These are phyloP conservation scores for Selenia dentaria DNA, from an alignment of 2,888 invertebrate species.

Conservation along the genomic window DNA sequence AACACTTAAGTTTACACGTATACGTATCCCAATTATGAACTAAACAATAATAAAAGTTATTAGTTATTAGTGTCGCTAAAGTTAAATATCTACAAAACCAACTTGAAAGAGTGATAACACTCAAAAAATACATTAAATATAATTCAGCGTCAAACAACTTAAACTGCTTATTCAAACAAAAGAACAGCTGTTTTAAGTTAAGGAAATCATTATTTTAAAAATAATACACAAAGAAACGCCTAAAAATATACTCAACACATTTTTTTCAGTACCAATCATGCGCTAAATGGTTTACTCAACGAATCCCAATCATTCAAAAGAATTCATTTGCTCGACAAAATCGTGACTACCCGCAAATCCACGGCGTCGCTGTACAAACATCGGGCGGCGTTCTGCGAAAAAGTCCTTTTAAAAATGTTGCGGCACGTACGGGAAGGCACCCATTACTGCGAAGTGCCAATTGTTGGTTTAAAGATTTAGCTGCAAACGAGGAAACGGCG, in stretches of 20 bases:
- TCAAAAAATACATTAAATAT: too few species aligned
- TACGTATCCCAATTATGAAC: too few species aligned
- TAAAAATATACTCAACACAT: constrained; percentile 33
- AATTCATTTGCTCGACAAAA: constrained; percentile 78
- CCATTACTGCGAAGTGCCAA: constrained; percentile 81
- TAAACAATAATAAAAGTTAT: too few species aligned
- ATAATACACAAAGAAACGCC: neutral
- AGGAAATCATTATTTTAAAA: too few species aligned
- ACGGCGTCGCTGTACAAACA: constrained; percentile 61
- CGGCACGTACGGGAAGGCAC: constrained; percentile 81
- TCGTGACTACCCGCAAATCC: constrained; percentile 70
- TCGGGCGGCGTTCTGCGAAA: constrained; percentile 72
- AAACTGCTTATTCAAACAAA: too few species aligned
- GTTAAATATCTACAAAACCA: too few species aligned
- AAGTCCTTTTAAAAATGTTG: constrained; percentile 84
- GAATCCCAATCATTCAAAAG: constrained; percentile 70
- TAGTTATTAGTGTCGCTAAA: too few species aligned
- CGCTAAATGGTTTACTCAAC: constrained; percentile 67
- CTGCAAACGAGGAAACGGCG: constrained; percentile 57
- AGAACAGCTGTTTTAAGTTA: too few species aligned
- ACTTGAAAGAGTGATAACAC: too few species aligned
- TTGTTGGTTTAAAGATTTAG: constrained; percentile 82
- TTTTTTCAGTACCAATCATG: constrained; percentile 47
- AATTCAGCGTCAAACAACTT: too few species aligned
- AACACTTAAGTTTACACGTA: too few species aligned